phyloP scores from a whole-genome alignment of 2,113 vertebrate species.

The Neofelis nebulosa region DNA sequence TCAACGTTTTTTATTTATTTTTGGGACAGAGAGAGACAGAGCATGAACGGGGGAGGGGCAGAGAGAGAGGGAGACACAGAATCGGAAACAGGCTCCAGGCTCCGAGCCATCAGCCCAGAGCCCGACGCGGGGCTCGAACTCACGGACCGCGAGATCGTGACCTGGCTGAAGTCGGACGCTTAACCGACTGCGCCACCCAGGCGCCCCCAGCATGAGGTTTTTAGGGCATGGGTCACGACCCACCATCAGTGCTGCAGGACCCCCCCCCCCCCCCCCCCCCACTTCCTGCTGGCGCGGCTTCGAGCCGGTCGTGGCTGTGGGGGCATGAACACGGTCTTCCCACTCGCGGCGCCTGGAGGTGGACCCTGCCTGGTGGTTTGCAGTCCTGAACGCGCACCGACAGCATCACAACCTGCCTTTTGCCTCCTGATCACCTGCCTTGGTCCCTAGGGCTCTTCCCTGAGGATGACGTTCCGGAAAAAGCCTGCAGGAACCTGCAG shows the following conservation, averaged over 20 bases:
- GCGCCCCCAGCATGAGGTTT: background rate
- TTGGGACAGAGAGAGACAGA: no score
- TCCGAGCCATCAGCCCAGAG: no score
- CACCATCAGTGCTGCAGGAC: background rate
- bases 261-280: no score
- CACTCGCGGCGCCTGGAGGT: accelerated
- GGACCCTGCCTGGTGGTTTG: accelerated
- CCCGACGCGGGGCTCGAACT: no score
- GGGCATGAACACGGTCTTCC: accelerated
- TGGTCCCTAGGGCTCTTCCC: constrained; percentile 89
- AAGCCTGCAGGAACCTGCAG: constrained; percentile 78
- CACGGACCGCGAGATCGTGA: no score
- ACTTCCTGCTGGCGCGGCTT: no score
- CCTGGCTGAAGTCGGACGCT: no score
- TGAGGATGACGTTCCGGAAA: constrained; percentile 86
- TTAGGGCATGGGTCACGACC: accelerated
- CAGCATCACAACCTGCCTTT: background rate
- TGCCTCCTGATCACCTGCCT: background rate
- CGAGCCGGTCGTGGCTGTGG: background rate
- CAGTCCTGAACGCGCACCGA: accelerated
- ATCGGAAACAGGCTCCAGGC: no score
- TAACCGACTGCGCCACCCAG: no score
- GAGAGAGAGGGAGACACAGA: no score
- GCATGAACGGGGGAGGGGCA: no score
- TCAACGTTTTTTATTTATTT: no score